phyloP scores from a whole-genome alignment of 2,113 vertebrate genomes.

The Mirounga angustirostris region DNA sequence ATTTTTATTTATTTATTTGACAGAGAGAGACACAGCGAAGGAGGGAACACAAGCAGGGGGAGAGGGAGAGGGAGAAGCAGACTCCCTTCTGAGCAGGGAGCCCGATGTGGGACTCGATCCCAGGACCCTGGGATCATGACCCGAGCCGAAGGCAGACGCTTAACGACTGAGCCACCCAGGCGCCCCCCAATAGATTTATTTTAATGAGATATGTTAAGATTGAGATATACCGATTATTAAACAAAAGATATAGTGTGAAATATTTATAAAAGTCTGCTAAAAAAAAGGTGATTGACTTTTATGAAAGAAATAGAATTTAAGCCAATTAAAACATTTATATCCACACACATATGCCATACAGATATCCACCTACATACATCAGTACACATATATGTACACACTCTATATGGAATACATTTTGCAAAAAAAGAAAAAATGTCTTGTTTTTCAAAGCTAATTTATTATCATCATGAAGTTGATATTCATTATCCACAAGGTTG shows the following conservation, averaged over 20 bases:
- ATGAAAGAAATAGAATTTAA: constrained; percentile 34
- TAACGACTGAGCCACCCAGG: too few species aligned
- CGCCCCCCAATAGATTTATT: constrained; percentile 30
- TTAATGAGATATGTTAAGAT: constrained; percentile 25
- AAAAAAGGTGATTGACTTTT: neutral
- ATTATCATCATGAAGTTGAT: constrained; percentile 52
- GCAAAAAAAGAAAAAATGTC: constrained; percentile 50
- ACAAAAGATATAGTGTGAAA: neutral
- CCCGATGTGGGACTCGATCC: too few species aligned
- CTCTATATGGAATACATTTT: neutral
- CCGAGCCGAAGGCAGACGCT: too few species aligned
- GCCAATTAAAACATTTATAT: neutral
- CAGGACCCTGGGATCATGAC: too few species aligned
- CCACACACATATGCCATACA: neutral
- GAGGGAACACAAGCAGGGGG: too few species aligned
- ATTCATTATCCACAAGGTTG: constrained; percentile 64
- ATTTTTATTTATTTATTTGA: too few species aligned
- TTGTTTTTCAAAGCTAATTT: constrained; percentile 65
- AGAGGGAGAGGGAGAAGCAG: too few species aligned
- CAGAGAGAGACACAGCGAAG: too few species aligned
- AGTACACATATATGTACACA: neutral
- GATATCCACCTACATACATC: neutral
- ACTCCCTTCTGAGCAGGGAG: too few species aligned
- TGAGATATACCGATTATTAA: neutral
- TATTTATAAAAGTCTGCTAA: neutral